phyloP scores from a whole-genome alignment of 2,797 vertebrate species.

The Coreius guichenoti region DNA sequence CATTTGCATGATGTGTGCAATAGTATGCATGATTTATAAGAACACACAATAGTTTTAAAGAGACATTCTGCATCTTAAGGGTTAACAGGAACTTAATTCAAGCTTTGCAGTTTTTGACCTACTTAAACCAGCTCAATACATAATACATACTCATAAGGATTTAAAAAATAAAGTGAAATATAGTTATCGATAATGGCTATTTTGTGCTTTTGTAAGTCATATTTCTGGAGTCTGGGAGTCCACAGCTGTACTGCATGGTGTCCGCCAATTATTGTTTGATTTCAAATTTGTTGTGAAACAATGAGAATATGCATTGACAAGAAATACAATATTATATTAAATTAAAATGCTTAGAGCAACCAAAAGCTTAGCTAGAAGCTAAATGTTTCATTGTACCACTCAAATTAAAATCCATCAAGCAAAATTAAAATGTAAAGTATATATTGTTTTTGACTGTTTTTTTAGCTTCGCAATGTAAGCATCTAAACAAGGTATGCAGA shows the following conservation, averaged over 20 bases:
- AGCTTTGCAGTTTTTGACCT: not conserved
- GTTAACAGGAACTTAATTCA: not conserved
- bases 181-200: not conserved
- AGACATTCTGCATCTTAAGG: not conserved
- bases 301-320: not conserved
- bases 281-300: not conserved
- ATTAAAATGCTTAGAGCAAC: not conserved
- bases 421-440: not conserved
- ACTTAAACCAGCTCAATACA: no score
- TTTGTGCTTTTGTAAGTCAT: not conserved
- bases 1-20: not conserved
- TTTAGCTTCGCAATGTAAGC: not conserved
- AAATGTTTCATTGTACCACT: not conserved
- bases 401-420: not conserved
- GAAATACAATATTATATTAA: not conserved
- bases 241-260: not conserved
- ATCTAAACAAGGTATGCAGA: not conserved
- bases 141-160: not conserved
- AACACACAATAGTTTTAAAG: not conserved
- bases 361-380: not conserved
- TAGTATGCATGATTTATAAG: conserved; percentile 2
- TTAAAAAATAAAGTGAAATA: not conserved
- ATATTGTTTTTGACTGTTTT: not conserved
- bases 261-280: not conserved
- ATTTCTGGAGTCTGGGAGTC: not conserved